Evolutionary conservation across 2,797 vertebrate genomes (phyloP), one percentile per base, ranked within the genome.

Genomic region (Artibeus lituratus): DNA sequence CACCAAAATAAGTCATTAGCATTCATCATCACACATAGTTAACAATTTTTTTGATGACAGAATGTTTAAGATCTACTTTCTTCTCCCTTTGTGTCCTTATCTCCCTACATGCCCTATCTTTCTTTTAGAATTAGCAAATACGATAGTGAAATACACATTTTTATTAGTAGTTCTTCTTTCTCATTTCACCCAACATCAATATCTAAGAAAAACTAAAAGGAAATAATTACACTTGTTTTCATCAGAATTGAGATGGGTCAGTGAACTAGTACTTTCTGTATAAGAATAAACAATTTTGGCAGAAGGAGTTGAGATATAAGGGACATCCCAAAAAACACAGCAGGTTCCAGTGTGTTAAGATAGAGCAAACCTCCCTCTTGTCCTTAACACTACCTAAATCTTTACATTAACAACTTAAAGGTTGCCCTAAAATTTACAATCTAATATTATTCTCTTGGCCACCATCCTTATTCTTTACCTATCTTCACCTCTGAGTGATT

Each of bases 401-500:
- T 90, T 78, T 47, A 91, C 7, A 93, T 35, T 35, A 84, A 35
- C 70, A 91, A 16, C 10, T 65, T 29, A 10, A 10, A 92, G 9
- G 74, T n/a, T 70, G 32, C 87, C 95, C 87, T 9, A 37, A 93
- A 44, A 93, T 94, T 96, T 96, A 91, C 18, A 93, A 78, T 32
- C 76, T 70, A 35, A 3, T 6, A 3, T 55, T 92, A 11, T 88
- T 94, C 92, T 70, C 91, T 97, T 97, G 88, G 93, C 95, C 96
- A 55, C 51, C 57, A 44, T n/a, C 35, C 81, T 98, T 81, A 91
- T 94, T 81, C 94, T 96, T 94, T 92, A 84, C 87, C 72, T 94
- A 62, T 81, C 87, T 89, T 96, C 92, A 59, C 35, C 37, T 87
- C 70, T 87, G 91, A 97, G 97, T 90, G 77, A 21, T 97, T 90